A percentile compares a stretch with the other conserved stretches of the same genome.
Conservation (phyloP, 2,113 vertebrate species). For the Nettapus auritus region DNA sequence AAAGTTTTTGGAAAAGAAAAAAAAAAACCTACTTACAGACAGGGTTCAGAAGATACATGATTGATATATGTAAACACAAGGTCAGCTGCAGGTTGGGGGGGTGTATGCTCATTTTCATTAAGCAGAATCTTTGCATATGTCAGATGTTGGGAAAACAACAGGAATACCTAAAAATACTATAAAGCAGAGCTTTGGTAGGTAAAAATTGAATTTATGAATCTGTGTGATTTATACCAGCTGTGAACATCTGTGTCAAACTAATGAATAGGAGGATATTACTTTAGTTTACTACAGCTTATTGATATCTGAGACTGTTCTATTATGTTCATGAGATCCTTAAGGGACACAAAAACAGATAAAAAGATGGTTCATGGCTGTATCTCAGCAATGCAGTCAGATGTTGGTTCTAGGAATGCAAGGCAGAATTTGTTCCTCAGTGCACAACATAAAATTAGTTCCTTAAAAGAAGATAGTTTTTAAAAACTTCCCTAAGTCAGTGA, state of each 20-base stretch:
- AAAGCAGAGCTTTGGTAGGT: not conserved
- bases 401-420: not conserved
- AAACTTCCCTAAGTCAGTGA: not conserved
- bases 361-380: not conserved
- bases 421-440: not conserved
- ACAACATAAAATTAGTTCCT: not conserved
- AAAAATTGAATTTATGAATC: not conserved
- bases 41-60: not conserved
- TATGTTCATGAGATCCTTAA: not conserved
- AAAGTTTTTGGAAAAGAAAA: not conserved
- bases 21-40: not conserved
- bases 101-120: not conserved
- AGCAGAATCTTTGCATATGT: not conserved
- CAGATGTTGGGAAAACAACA: not conserved
- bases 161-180: not conserved
- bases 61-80: not conserved
- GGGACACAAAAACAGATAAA: not conserved
- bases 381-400: not conserved
- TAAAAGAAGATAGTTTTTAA: not conserved
- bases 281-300: not conserved
- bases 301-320: not conserved
- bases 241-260: not conserved
- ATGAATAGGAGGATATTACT: not conserved
- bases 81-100: not conserved
- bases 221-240: not conserved